Evolutionary conservation across 2,113 vertebrate genomes (phyloP).

Genomic region (Chroicocephalus ridibundus): DNA sequence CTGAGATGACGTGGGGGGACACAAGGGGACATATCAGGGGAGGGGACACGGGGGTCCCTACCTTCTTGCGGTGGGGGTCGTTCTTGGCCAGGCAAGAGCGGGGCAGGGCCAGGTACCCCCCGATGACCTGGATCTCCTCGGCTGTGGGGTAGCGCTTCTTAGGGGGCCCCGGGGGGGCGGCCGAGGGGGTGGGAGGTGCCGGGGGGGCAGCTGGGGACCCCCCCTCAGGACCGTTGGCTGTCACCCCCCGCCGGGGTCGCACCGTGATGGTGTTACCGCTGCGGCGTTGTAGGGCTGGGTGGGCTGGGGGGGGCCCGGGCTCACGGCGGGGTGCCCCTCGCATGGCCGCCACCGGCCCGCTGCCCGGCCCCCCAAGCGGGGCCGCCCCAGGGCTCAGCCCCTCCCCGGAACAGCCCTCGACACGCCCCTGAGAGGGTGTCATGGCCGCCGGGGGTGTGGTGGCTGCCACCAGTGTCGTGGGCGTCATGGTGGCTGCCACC

Average conservation of each 20-base stretch:
- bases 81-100: constrained; percentile 85
- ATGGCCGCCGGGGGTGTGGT: neutral
- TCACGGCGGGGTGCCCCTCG: neutral
- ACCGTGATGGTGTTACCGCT: constrained; percentile 87
- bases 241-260: neutral
- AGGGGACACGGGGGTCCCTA: constrained; percentile 55
- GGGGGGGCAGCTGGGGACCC: neutral
- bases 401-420: neutral
- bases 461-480: neutral
- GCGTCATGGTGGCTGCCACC: fast-evolving
- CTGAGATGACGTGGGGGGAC: no score
- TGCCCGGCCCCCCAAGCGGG: neutral
- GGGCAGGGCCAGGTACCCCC: constrained; percentile 85
- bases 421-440: neutral
- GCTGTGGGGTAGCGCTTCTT: constrained; percentile 88
- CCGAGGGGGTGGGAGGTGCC: constrained; percentile 1
- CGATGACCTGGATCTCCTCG: constrained; percentile 90
- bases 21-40: no score
- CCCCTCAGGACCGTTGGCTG: neutral
- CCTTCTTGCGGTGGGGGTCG: constrained; percentile 78
- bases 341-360: neutral
- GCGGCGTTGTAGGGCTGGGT: constrained; percentile 61
- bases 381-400: neutral
- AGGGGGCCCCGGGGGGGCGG: neutral
- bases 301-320: neutral